Evolutionary conservation across 2,797 vertebrate genomes (phyloP).

Genomic region (Sebastes diploproa): DNA sequence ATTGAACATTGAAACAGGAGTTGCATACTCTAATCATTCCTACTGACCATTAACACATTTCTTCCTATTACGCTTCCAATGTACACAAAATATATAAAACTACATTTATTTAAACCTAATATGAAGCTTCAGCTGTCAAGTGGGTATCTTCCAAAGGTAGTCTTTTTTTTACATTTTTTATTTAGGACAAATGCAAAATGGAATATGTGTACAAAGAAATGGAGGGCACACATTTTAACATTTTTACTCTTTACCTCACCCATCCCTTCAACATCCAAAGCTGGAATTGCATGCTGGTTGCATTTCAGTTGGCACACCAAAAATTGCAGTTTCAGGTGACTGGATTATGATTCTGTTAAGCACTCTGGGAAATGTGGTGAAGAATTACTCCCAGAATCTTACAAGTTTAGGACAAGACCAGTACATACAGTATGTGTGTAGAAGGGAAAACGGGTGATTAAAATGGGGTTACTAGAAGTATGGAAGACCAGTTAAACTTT

Average conservation of each 20-base stretch:
- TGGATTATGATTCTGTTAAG: not conserved
- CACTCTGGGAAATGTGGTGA: not conserved
- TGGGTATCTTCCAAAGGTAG: not conserved
- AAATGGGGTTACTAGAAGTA: not conserved
- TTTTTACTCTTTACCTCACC: not conserved
- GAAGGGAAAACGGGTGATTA: too few relatives aligned
- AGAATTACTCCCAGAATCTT: too few relatives aligned
- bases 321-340: not conserved
- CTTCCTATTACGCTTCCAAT: not conserved
- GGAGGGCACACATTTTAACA: too few relatives aligned
- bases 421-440: too few relatives aligned
- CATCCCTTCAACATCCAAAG: not conserved
- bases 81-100: not conserved
- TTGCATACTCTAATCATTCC: not conserved
- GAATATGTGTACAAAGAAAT: too few relatives aligned
- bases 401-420: too few relatives aligned
- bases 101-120: not conserved
- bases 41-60: not conserved
- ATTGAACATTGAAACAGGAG: not conserved
- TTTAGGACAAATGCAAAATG: not conserved
- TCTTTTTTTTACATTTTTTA: not conserved
- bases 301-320: not conserved
- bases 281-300: not conserved
- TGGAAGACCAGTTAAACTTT: not conserved
- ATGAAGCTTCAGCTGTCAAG: not conserved